These are phyloP conservation scores for Chaetophractus vellerosus DNA, from an alignment of 2,797 vertebrate species.

Conservation along the genomic window DNA sequence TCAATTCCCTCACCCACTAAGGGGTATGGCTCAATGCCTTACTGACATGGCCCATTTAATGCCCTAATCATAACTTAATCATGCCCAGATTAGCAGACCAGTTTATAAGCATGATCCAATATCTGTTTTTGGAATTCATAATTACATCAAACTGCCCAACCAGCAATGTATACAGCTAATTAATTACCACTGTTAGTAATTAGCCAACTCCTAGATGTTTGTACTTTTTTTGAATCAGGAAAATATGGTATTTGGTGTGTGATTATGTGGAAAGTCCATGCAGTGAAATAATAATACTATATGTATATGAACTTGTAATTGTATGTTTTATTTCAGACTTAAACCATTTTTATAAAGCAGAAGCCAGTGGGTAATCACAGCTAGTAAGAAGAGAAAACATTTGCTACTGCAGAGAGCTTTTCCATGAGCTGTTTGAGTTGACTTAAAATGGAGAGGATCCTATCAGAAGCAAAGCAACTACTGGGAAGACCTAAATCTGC, in stretches of 20 bases:
- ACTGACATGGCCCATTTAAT: too few species aligned
- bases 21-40: too few species aligned
- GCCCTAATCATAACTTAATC: too few species aligned
- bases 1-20: too few species aligned
- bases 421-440: constrained; percentile 14
- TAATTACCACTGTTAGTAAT: constrained; percentile 78
- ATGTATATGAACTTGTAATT: constrained; percentile 56
- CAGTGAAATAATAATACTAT: not conserved
- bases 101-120: too few species aligned
- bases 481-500: constrained; percentile 40
- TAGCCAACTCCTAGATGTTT: constrained; percentile 72
- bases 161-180: constrained; percentile 72
- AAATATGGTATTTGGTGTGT: not conserved
- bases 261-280: not conserved
- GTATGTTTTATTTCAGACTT: not conserved
- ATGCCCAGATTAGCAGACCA: too few species aligned
- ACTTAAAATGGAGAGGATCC: constrained; percentile 31
- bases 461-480: constrained; percentile 45
- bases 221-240: not conserved
- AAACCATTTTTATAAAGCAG: constrained; percentile 66
- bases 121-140: too few species aligned
- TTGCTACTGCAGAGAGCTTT: constrained; percentile 33
- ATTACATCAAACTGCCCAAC: too few species aligned
- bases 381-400: constrained; percentile 17
- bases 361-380: constrained; percentile 63